Conservation (phyloP, 2,888 invertebrate species). For the Sisyra terminalis region DNA sequence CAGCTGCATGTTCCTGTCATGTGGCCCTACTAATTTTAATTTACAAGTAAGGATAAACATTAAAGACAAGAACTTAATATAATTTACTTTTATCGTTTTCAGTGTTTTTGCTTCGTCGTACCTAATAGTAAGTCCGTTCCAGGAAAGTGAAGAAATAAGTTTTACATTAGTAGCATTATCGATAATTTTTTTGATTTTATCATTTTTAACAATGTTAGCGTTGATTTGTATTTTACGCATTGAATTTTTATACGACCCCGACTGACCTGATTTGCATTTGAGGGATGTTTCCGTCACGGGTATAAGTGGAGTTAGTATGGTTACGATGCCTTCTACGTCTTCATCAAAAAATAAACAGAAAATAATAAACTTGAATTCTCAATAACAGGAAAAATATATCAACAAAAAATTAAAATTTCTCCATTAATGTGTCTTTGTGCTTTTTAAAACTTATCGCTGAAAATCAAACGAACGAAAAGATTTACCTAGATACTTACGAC, state of each 20-base stretch:
- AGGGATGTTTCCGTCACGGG: constrained; percentile 5
- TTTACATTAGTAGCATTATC: constrained; percentile 4
- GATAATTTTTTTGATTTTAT: constrained; percentile 4
- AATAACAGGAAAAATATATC: no score
- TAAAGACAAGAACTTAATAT: neutral
- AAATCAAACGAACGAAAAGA: no score
- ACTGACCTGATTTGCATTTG: constrained; percentile 4
- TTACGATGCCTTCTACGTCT: constrained; percentile 7
- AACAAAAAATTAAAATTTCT: no score
- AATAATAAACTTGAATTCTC: no score
- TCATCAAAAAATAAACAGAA: neutral
- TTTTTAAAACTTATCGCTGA: no score
- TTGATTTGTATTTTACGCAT: constrained; percentile 3
- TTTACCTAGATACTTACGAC: no score
- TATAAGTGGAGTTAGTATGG: constrained; percentile 6
- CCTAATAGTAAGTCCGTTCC: neutral
- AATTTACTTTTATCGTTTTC: neutral
- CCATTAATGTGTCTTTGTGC: no score
- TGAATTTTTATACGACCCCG: constrained; percentile 5
- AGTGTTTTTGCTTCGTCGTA: neutral
- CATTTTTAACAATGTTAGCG: neutral
- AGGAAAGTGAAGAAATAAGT: neutral
- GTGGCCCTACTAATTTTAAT: constrained; percentile 26
- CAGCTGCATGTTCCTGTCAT: constrained; percentile 29
- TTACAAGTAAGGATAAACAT: constrained; percentile 3